A percentile compares a stretch with the other conserved stretches of the same genome.
These are phyloP conservation scores for Regulus satrapa DNA, from an alignment of 2,113 vertebrate genomes.

Conservation along the genomic window DNA sequence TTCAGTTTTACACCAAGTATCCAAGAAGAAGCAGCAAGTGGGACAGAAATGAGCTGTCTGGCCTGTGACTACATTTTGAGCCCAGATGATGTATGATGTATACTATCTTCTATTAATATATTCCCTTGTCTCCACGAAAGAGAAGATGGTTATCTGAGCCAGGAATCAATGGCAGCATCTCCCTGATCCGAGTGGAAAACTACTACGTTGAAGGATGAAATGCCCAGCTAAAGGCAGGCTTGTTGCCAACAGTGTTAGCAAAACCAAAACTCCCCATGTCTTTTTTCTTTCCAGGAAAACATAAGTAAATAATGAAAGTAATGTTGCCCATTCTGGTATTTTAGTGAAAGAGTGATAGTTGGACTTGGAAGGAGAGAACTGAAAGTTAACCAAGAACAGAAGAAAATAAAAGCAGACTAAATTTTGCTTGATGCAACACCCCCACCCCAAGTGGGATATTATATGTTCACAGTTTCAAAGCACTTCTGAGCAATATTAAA, in stretches of 20 bases:
- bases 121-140: not conserved
- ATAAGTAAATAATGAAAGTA: not conserved
- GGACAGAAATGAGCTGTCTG: not conserved
- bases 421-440: not conserved
- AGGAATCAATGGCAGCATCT: not conserved
- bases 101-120: not conserved
- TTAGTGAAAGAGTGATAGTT: not conserved
- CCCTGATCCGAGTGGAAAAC: not conserved
- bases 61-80: not conserved
- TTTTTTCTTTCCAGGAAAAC: not conserved
- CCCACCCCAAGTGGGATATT: not conserved
- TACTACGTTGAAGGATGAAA: not conserved
- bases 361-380: not conserved
- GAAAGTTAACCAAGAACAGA: not conserved
- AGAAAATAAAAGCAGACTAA: not conserved
- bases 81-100: not conserved
- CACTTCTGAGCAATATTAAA: not conserved
- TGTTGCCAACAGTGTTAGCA: not conserved
- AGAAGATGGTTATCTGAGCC: not conserved
- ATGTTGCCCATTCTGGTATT: not conserved
- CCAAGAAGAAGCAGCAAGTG: not conserved
- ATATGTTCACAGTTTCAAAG: not conserved
- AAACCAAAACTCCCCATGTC: not conserved
- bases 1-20: not conserved
- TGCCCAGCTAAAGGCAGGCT: not conserved